Conservation (phyloP, 2,113 vertebrate species). For the Lepus timidus region DNA sequence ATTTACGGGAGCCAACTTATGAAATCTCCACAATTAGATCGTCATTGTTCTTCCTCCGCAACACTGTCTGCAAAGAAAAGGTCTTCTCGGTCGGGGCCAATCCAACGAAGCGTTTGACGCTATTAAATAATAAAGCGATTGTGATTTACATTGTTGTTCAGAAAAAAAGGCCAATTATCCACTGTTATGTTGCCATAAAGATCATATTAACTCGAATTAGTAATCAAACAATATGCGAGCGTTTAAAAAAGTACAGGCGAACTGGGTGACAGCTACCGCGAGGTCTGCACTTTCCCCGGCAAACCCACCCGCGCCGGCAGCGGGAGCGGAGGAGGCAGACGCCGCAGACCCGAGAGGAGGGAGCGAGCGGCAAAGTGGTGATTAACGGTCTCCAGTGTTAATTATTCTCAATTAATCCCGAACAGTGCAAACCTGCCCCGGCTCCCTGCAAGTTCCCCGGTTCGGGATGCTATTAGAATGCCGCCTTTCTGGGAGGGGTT, state of each 20-base stretch:
- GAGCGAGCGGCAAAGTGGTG: conserved; percentile 65
- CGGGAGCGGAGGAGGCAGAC: conserved; percentile 75
- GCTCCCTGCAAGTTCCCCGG: conserved; percentile 47
- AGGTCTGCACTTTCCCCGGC: conserved; percentile 87
- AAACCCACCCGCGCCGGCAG: conserved; percentile 81
- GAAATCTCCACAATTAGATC: conserved; percentile 94
- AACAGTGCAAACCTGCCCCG: conserved; percentile 77
- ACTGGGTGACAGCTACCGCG: conserved; percentile 86
- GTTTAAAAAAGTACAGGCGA: conserved; percentile 87
- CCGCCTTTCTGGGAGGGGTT: conserved; percentile 64
- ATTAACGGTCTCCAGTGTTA: conserved; percentile 81
- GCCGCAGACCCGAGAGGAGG: conserved; percentile 75
- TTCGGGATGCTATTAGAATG: conserved; percentile 77
- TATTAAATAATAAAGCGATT: conserved; percentile 99
- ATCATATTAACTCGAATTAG: conserved; percentile 97
- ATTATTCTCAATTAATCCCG: conserved; percentile 84
- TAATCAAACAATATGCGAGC: conserved; percentile 93
- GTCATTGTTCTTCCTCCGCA: conserved; percentile 92
- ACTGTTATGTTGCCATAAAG: conserved; percentile 96
- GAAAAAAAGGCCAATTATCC: conserved; percentile 95
- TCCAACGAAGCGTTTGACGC: conserved; percentile 96
- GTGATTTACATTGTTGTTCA: conserved; percentile 95
- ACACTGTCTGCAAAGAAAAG: conserved; percentile 91
- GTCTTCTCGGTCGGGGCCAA: conserved; percentile 93
- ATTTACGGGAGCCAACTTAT: conserved; percentile 92